phyloP scores from a whole-genome alignment of 2,797 vertebrate genomes.

The Neosalanx taihuensis region DNA sequence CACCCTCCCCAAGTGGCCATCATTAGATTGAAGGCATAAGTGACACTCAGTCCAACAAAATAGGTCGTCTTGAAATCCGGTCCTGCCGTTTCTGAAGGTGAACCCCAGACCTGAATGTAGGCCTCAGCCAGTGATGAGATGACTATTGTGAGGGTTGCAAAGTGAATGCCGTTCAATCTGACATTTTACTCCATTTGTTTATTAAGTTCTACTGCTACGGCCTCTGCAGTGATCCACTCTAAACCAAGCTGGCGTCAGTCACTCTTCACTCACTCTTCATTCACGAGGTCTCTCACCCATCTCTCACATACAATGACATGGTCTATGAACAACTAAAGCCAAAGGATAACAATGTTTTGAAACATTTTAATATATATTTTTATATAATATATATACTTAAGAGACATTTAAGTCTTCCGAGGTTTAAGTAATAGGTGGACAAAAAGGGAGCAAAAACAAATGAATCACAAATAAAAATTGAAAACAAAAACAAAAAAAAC shows the following conservation, averaged over 20 bases:
- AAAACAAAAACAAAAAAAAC: conserved; percentile 52
- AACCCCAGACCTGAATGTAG: conserved; percentile 53
- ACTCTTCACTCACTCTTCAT: not conserved
- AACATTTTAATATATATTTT: conserved; percentile 72
- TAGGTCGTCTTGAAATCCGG: conserved; percentile 56
- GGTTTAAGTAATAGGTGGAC: conserved; percentile 62
- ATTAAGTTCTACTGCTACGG: not conserved
- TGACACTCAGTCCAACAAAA: conserved; percentile 58
- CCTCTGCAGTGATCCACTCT: not conserved
- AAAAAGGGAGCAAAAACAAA: conserved; percentile 42
- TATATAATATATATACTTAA: conserved; percentile 70
- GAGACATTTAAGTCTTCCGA: conserved; percentile 63
- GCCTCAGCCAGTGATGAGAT: conserved; percentile 65
- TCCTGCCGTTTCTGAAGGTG: conserved; percentile 52
- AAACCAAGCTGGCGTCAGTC: not conserved
- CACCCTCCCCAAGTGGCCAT: conserved; percentile 64
- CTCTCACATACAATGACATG: not conserved
- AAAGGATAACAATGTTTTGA: conserved; percentile 53
- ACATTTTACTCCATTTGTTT: not conserved
- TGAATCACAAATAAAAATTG: conserved; percentile 48
- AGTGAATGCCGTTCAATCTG: conserved; percentile 51
- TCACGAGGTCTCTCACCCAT: not conserved
- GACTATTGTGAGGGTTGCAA: conserved; percentile 60
- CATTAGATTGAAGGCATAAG: conserved; percentile 66
- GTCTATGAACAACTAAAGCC: conserved; percentile 39